Base-by-base conservation (phyloP, 2,888 invertebrate species). In the Chaitophorus viminalis region DNA sequence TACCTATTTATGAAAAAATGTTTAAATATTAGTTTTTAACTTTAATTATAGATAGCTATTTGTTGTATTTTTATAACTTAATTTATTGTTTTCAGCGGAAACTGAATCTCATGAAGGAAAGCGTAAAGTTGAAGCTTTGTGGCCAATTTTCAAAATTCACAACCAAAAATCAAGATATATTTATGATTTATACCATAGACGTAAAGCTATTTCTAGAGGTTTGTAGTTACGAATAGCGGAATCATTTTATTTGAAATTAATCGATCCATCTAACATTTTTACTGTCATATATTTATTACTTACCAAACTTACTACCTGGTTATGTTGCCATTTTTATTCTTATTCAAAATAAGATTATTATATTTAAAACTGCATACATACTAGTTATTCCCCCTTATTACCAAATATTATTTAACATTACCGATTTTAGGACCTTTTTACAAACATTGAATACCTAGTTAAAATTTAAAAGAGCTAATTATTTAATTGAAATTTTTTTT, bases 51-150 rank as follows among this genome's bases (percentile, higher is more conserved):
- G 21, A n/a, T 68, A 70, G 25, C 17, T 70, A 46, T 70, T 29
- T 54, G 70, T 70, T 70, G 31, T 70, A 17, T 29, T 17, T 21
- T 74, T 18, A 74, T 5, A 74, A 74, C 18, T n/a, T 31, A 17
- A 72, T 68, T 74, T 54, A 21, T 85, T 46, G 18, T 88, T 92
- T 92, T 36, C 92, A 98, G 99, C 99, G 90, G 99, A 99, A 93
- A 98, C 98, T 0, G 99, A 99, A 91, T 97, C 99, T 0, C 99
- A 99, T 91, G 99, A 99, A 93, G 99, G 99, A 0, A 99, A 99
- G 92, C 94, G 99, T 79, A 98, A 98, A 91, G 98, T 99, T 89
- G 99, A 99, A 93, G 96, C 98, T 0, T 92, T 99, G 31, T 99
- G 99, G 99, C 99, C 99, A 0, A 99, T 99, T 90, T 99, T 99